These are phyloP conservation scores for Leptothorax acervorum DNA, from an alignment of 2,888 invertebrate species.

Conservation along the genomic window DNA sequence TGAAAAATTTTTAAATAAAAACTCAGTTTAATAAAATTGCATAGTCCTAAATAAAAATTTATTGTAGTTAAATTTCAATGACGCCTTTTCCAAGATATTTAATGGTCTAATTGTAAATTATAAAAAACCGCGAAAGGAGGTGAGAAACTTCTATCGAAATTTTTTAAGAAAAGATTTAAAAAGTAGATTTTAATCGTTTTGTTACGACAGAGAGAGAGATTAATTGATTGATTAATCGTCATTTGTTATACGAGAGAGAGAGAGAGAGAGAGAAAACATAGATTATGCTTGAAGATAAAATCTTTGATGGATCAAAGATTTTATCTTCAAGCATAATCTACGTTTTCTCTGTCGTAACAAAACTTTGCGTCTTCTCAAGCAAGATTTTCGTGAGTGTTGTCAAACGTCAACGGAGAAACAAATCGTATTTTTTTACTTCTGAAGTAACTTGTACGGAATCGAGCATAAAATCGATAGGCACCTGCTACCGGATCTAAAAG, in stretches of 20 bases:
- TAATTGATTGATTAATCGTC: too few relatives aligned
- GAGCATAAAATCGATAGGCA: constrained; percentile 66
- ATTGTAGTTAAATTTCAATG: background rate
- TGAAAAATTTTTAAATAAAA: background rate
- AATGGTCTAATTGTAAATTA: background rate
- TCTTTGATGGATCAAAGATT: background rate
- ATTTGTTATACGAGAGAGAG: too few relatives aligned
- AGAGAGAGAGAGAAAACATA: background rate
- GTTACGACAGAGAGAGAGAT: background rate
- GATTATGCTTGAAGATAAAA: background rate
- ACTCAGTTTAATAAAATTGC: background rate
- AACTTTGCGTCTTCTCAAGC: background rate
- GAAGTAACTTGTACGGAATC: constrained; percentile 50
- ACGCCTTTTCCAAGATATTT: background rate
- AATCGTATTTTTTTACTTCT: constrained; percentile 47
- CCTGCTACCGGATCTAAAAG: constrained; percentile 61
- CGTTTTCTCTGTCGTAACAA: background rate
- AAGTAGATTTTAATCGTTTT: background rate
- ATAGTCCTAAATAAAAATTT: background rate
- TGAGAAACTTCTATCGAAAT: background rate
- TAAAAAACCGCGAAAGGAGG: background rate
- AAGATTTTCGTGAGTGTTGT: background rate
- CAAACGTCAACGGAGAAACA: background rate
- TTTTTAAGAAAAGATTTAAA: background rate
- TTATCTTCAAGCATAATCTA: background rate